Percentiles rank a stretch among this genome's conserved stretches.
Conservation (phyloP, 37 sponge, comb jelly and placozoan species). For the Hexactinellida sp. region DNA sequence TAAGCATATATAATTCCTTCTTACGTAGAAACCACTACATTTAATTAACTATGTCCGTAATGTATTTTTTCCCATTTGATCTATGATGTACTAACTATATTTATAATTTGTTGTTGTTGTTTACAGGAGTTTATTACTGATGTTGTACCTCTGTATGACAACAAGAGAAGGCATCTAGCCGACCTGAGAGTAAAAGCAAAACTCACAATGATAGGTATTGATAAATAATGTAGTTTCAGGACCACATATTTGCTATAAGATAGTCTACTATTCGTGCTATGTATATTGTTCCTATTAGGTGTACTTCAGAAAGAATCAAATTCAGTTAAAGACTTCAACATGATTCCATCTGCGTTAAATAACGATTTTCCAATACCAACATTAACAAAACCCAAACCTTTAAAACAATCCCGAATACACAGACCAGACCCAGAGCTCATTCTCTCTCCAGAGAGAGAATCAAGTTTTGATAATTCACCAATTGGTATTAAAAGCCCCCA, state of each 20-base stretch:
- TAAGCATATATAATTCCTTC: neutral
- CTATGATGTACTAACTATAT: neutral
- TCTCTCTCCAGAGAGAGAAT: neutral
- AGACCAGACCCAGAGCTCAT: neutral
- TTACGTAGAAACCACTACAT: neutral
- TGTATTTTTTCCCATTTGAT: no score
- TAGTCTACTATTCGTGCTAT: neutral
- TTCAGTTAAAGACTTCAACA: neutral
- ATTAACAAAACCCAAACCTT: neutral
- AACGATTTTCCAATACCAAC: neutral
- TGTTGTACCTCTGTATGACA: constrained; percentile 4
- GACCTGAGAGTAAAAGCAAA: neutral
- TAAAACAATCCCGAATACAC: neutral
- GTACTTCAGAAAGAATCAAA: neutral
- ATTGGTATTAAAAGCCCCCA: neutral
- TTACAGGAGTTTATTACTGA: neutral
- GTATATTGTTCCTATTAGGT: no score
- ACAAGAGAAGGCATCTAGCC: neutral
- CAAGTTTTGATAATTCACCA: neutral
- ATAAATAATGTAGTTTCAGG: neutral
- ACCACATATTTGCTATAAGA: neutral
- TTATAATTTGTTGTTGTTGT: neutral
- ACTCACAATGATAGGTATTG: constrained; percentile 13
- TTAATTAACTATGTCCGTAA: neutral
- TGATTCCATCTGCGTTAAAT: neutral